These are phyloP conservation scores for Threskiornis aethiopicus DNA, from an alignment of 2,797 vertebrate species.

Conservation along the genomic window DNA sequence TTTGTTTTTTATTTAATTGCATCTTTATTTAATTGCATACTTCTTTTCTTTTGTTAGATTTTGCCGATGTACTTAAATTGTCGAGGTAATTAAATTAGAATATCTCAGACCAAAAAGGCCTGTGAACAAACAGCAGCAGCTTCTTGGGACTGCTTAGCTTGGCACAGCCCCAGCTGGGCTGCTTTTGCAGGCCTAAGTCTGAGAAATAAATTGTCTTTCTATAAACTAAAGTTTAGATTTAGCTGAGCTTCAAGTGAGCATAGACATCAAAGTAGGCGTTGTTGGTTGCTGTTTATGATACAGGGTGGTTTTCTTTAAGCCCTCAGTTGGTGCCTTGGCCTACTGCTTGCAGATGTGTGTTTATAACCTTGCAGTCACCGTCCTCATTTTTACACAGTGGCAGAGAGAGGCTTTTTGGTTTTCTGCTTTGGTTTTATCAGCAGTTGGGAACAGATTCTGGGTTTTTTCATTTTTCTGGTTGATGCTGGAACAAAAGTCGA, in stretches of 20 bases:
- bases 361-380: background rate
- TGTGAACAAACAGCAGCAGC: background rate
- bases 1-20: too few relatives aligned
- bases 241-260: background rate
- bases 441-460: background rate
- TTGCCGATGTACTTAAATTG: background rate
- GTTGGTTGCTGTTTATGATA: background rate
- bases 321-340: background rate
- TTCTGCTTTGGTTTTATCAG: background rate
- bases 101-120: background rate
- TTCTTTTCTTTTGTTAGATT: background rate
- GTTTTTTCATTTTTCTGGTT: background rate
- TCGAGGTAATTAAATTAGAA: background rate
- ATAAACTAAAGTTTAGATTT: background rate
- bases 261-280: background rate
- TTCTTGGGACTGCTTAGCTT: background rate
- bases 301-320: accelerated
- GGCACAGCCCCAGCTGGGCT: background rate
- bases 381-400: background rate
- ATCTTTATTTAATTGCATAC: background rate
- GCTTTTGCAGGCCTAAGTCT: background rate
- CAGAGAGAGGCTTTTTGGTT: background rate
- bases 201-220: background rate
- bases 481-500: background rate
- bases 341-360: accelerated